Evolutionary conservation across 2,113 vertebrate genomes (phyloP).

Genomic region (Proterorhinus semilunaris): DNA sequence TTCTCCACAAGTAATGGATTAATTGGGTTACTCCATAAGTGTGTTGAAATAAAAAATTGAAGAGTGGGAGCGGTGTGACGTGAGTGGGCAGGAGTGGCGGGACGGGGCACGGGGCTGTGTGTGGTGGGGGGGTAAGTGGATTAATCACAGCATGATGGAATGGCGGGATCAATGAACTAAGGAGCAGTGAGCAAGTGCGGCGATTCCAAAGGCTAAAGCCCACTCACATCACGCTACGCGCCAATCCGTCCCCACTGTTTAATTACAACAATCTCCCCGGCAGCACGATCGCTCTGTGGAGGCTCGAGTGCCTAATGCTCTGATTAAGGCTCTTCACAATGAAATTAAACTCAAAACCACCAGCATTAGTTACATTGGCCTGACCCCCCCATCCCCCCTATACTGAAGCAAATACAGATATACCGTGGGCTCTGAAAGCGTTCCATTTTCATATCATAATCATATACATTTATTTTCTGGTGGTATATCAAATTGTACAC

Average conservation of each 20-base stretch:
- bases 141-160: constrained; percentile 80
- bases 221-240: constrained; percentile 52
- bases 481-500: no score
- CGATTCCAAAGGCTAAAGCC: constrained; percentile 62
- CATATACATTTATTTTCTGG: no score
- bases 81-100: constrained; percentile 12
- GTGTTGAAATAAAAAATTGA: constrained; percentile 69
- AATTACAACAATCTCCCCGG: constrained; percentile 73
- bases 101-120: background rate
- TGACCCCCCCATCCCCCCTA: constrained; percentile 46
- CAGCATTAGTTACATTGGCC: constrained; percentile 59
- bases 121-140: constrained; percentile 71
- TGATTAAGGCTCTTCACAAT: constrained; percentile 73
- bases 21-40: constrained; percentile 78
- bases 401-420: constrained; percentile 23
- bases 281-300: constrained; percentile 64
- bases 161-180: constrained; percentile 75
- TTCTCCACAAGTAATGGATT: constrained; percentile 75
- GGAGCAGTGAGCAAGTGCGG: constrained; percentile 64
- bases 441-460: no score
- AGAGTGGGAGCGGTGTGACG: constrained; percentile 26
- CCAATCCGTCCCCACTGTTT: constrained; percentile 65
- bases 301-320: constrained; percentile 70
- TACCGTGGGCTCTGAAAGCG: no score
- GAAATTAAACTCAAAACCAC: constrained; percentile 65